Conservation (phyloP, 2,888 invertebrate genomes). For the Byasa hedistus region DNA sequence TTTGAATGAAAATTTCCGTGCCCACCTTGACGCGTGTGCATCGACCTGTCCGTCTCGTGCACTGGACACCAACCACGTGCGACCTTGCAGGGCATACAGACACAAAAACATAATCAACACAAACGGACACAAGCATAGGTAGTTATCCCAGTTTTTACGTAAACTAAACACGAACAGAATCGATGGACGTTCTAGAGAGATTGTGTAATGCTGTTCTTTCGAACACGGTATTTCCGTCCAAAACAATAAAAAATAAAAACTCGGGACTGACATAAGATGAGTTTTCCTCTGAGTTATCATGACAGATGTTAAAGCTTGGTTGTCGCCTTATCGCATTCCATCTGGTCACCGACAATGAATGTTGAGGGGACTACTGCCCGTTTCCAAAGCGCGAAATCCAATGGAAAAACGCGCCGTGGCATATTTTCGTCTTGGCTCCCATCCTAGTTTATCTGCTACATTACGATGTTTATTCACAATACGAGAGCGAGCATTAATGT, state of each 20-base stretch:
- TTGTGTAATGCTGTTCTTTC: constrained; percentile 28
- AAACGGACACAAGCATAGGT: constrained; percentile 43
- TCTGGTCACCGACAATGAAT: constrained; percentile 61
- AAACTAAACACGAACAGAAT: constrained; percentile 30
- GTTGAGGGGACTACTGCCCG: constrained; percentile 64
- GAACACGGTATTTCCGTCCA: constrained; percentile 24
- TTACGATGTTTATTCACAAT: constrained; percentile 81
- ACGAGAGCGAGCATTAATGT: constrained; percentile 75
- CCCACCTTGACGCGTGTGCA: constrained; percentile 72
- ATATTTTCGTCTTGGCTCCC: constrained; percentile 81
- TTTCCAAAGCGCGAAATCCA: constrained; percentile 77
- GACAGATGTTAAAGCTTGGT: constrained; percentile 36
- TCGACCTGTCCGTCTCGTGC: constrained; percentile 72
- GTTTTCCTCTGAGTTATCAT: constrained; percentile 27
- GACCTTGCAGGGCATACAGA: constrained; percentile 69
- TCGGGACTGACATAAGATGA: constrained; percentile 32
- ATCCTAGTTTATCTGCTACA: constrained; percentile 81
- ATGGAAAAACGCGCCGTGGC: constrained; percentile 79
- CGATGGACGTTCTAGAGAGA: constrained; percentile 20
- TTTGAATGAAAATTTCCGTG: constrained; percentile 74
- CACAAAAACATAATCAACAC: constrained; percentile 53
- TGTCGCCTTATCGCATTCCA: constrained; percentile 54
- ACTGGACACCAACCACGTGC: constrained; percentile 56
- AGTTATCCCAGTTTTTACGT: constrained; percentile 42
- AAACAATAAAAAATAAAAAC: constrained; percentile 34